Evolutionary conservation across 2,113 vertebrate genomes (phyloP).

Genomic region (Bubo scandiacus): DNA sequence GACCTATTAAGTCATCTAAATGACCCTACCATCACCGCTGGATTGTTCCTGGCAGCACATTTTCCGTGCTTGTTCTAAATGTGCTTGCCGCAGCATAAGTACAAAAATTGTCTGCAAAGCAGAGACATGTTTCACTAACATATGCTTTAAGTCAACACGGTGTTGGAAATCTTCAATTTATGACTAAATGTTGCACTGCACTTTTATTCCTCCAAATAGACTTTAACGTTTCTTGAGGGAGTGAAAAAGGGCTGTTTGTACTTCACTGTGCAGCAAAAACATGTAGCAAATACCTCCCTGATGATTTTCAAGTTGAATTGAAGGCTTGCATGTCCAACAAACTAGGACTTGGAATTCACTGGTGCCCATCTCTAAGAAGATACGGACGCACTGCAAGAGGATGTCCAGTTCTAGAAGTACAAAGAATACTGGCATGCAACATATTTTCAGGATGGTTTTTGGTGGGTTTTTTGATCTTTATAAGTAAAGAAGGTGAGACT

Average conservation of each 20-base stretch:
- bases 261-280: neutral
- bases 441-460: neutral
- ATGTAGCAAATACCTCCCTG: neutral
- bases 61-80: neutral
- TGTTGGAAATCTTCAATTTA: neutral
- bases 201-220: neutral
- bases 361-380: neutral
- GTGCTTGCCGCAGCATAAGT: neutral
- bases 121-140: neutral
- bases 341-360: neutral
- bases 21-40: neutral
- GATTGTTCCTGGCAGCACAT: conserved; percentile 16
- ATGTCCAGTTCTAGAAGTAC: neutral
- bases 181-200: neutral
- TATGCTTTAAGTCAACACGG: conserved; percentile 31
- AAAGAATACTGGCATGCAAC: neutral
- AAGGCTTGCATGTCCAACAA: neutral
- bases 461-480: neutral
- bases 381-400: neutral
- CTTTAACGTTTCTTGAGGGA: neutral
- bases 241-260: neutral
- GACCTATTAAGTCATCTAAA: conserved; percentile 11
- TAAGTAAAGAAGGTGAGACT: neutral
- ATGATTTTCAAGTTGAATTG: neutral
- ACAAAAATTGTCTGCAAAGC: neutral